Percentiles rank a stretch among this genome's conserved stretches.
phyloP scores from a whole-genome alignment of 2,797 vertebrate species.

The Crenuchus spilurus region DNA sequence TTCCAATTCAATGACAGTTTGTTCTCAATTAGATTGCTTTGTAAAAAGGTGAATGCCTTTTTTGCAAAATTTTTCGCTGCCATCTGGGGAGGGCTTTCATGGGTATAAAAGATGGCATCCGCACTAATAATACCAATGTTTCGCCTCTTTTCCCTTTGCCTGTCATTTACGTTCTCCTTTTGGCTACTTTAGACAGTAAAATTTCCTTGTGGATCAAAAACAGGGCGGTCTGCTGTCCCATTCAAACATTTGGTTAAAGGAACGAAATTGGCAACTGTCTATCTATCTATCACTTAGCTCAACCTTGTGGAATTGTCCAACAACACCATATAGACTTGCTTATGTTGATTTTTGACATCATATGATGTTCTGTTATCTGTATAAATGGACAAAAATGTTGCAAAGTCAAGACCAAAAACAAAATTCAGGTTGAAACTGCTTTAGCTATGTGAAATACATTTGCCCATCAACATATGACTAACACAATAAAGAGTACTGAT shows the following conservation, averaged over 20 bases:
- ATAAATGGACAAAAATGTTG: too few species aligned
- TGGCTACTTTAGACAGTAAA: not conserved
- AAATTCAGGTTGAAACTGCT: too few species aligned
- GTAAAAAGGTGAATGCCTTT: slow-evolving; percentile 70
- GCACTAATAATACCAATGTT: slow-evolving; percentile 63
- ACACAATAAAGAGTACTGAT: too few species aligned
- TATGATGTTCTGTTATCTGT: too few species aligned
- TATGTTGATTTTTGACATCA: too few species aligned
- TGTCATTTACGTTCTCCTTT: slow-evolving; percentile 54
- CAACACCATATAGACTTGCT: too few species aligned
- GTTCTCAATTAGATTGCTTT: slow-evolving; percentile 80
- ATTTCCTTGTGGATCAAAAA: not conserved
- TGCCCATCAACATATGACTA: too few species aligned
- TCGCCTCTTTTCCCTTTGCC: slow-evolving; percentile 52
- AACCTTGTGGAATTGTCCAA: too few species aligned
- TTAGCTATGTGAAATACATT: not conserved
- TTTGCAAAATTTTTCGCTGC: slow-evolving; percentile 59
- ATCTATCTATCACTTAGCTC: too few species aligned
- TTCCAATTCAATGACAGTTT: slow-evolving; percentile 78
- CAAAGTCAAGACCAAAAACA: too few species aligned
- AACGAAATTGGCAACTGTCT: not conserved
- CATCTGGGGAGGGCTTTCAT: slow-evolving; percentile 67
- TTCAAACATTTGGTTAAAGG: not conserved
- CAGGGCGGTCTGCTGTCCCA: not conserved
- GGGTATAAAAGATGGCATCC: slow-evolving; percentile 60